A percentile compares a stretch with the other conserved stretches of the same genome.
Conservation (phyloP, 2,113 vertebrate species). For the Anguilla rostrata region DNA sequence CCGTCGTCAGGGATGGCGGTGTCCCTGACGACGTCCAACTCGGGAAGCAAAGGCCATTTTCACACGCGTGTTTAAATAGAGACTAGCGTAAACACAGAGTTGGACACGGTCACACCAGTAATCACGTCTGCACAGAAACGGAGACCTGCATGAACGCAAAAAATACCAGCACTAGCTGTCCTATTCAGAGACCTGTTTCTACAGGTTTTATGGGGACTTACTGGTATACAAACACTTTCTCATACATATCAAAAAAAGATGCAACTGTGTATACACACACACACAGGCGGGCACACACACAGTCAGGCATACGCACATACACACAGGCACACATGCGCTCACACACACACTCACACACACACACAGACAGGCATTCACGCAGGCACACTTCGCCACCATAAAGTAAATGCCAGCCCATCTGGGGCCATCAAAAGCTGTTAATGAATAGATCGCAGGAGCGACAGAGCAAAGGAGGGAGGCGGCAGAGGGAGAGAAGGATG, state of each 20-base stretch:
- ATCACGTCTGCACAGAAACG: too few species aligned
- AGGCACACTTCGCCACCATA: constrained; percentile 43
- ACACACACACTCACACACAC: constrained; percentile 47
- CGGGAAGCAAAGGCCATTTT: not conserved
- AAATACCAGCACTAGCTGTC: too few species aligned
- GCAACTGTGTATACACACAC: not conserved
- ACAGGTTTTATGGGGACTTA: not conserved
- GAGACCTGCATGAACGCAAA: too few species aligned
- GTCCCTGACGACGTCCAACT: not conserved
- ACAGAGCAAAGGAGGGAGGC: constrained; percentile 60
- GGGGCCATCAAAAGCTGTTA: constrained; percentile 71
- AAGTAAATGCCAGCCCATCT: constrained; percentile 66
- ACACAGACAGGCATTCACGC: constrained; percentile 47
- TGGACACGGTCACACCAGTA: too few species aligned
- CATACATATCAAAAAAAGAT: not conserved
- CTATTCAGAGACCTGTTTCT: too few species aligned
- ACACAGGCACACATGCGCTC: constrained; percentile 27
- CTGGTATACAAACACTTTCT: constrained; percentile 1
- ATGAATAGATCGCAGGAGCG: constrained; percentile 65
- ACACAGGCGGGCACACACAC: not conserved
- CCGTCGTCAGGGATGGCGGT: not conserved
- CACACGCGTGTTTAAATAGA: not conserved
- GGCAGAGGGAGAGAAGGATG: constrained; percentile 46
- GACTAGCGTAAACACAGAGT: not conserved
- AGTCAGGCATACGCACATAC: not conserved